Evolutionary conservation across 1,140 invertebrate species (phyloP), one percentile per base, ranked within the genome.

Genomic region (Zaprionus tsacasi): DNA sequence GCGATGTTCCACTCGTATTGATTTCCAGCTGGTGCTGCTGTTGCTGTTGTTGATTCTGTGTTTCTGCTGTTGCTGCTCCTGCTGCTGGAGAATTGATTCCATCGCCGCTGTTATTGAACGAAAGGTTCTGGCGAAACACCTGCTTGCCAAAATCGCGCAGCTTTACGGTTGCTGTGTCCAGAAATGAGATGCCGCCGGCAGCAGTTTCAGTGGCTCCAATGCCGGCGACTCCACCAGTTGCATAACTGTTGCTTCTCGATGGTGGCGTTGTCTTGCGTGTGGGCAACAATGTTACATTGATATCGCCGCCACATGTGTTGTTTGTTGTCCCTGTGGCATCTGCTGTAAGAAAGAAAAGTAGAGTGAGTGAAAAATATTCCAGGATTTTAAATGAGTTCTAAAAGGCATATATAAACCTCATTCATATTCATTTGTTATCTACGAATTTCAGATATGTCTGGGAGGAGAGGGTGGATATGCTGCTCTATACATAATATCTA

Each of bases 71-170:
- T 40, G 38, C 3, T 40, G 38, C 38, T n/a, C 12, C 13, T 3
- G 38, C 12, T 12, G 54, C 6, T 4, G 54, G 2, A n/a, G 21
- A 15, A n/a, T 45, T 45, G 40, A 8, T 45, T 11, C 60, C 50
- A 38, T 83, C 83, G 17, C 74, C 61, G 40, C 85, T 80, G 52
- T 81, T 89, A 25, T 86, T 88, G 36, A 92, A 92, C 12, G 91
- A 88, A 10, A 92, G 63, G 60, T 92, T 92, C 58, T 91, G 91
- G 1, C 91, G 82, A 70, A 92, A 92, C 33, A 92, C 91, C 77
- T 92, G 91, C 54, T 92, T 92, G 17, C 90, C 65, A 45, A 91
- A 88, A 38, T 91, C 90, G 2, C 91, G 75, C 38, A 92, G 52
- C 61, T 92, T 91, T 21, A 88, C 72, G 27, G 91, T 92, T 3